phyloP scores from a whole-genome alignment of 2,888 invertebrate genomes.

The Stegophylla sp. region DNA sequence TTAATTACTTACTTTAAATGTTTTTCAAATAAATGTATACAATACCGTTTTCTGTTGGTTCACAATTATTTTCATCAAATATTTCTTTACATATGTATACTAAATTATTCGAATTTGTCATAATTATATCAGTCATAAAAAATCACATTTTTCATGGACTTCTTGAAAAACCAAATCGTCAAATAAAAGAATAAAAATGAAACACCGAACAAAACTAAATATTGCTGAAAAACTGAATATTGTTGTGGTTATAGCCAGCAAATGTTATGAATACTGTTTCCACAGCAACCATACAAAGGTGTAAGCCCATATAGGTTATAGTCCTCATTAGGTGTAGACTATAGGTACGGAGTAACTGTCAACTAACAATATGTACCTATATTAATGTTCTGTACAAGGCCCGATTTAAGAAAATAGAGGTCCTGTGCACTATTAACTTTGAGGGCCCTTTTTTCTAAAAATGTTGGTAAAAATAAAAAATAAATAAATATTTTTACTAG shows the following conservation, averaged over 20 bases:
- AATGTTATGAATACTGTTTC: conserved; percentile 22
- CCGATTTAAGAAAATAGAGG: too few species aligned
- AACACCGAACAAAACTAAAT: neutral
- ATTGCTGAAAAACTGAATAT: neutral
- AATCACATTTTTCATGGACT: neutral
- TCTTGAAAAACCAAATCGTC: neutral
- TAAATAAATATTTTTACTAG: too few species aligned
- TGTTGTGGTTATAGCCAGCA: neutral
- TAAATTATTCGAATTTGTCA: conserved; percentile 2
- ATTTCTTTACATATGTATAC: conserved; percentile 53
- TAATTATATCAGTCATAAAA: neutral
- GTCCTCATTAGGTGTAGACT: too few species aligned
- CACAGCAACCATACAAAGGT: neutral
- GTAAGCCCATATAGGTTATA: too few species aligned
- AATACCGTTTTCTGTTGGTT: conserved; percentile 49
- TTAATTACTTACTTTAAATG: neutral
- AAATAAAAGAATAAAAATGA: too few species aligned
- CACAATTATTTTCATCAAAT: conserved; percentile 40
- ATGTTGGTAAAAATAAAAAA: too few species aligned
- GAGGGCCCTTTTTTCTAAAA: too few species aligned
- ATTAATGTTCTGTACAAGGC: too few species aligned
- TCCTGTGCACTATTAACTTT: too few species aligned
- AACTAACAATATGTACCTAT: too few species aligned
- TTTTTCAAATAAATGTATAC: neutral
- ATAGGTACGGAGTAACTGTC: too few species aligned